Conservation (phyloP, 2,113 vertebrate genomes). For the Centropus unirufus region DNA sequence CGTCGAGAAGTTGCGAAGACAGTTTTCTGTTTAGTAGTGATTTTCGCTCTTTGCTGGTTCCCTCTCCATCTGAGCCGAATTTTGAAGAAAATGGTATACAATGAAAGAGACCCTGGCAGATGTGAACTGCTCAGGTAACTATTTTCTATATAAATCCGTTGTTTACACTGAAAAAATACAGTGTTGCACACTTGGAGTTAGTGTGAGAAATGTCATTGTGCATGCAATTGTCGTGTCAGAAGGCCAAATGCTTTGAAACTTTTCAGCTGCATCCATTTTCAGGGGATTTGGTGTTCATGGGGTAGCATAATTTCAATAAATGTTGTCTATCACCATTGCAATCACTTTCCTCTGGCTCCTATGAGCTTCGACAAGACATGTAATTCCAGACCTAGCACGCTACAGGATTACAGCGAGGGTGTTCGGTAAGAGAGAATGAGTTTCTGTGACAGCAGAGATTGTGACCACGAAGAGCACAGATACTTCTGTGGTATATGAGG, state of each 20-base stretch:
- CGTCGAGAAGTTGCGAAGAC: constrained; percentile 97
- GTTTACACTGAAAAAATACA: not conserved
- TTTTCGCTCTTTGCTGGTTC: constrained; percentile 98
- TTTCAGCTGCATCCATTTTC: not conserved
- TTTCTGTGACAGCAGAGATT: not conserved
- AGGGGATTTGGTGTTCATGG: not conserved
- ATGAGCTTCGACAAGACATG: not conserved
- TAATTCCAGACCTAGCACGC: not conserved
- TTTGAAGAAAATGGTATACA: constrained; percentile 87
- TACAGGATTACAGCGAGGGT: not conserved
- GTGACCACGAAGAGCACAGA: not conserved
- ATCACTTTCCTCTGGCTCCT: not conserved
- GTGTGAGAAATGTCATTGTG: not conserved
- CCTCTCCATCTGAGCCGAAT: constrained; percentile 94
- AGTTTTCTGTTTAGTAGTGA: constrained; percentile 95
- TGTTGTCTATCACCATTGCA: not conserved
- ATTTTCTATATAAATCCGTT: not conserved
- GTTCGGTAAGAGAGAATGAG: not conserved
- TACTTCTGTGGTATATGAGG: not conserved
- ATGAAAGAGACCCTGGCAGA: constrained; percentile 74
- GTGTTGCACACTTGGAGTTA: not conserved
- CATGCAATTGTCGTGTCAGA: not conserved
- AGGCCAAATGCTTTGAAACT: not conserved
- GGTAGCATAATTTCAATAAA: not conserved
- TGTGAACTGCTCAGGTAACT: constrained; percentile 91